phyloP scores from a whole-genome alignment of 2,797 vertebrate genomes.

The Poeciliopsis infans region DNA sequence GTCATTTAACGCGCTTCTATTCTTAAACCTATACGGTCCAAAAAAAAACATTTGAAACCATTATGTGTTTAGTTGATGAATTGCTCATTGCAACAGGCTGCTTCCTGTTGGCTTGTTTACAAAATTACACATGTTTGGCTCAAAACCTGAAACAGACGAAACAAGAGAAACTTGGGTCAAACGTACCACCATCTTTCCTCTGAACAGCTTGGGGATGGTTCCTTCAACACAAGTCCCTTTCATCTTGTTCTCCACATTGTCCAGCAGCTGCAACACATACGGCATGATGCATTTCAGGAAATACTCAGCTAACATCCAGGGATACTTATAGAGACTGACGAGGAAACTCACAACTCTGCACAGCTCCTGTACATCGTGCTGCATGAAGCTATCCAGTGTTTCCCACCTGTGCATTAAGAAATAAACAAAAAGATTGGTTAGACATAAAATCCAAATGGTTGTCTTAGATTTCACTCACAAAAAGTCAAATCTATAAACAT shows the following conservation, averaged over 20 bases:
- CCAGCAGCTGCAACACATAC: constrained; percentile 87
- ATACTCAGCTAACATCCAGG: neutral
- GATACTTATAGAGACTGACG: neutral
- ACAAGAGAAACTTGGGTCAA: neutral
- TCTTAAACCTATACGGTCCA: constrained; percentile 33
- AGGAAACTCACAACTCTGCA: constrained; percentile 96
- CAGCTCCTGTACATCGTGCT: constrained; percentile 97
- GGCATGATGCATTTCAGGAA: constrained; percentile 15
- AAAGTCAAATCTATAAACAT: neutral
- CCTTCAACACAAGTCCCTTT: constrained; percentile 99
- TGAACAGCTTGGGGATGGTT: constrained; percentile 98
- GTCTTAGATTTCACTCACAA: no score
- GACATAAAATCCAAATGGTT: neutral
- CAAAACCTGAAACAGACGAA: neutral
- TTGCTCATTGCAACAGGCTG: no score
- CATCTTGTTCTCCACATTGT: constrained; percentile 99
- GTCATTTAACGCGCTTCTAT: constrained; percentile 40
- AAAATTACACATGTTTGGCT: neutral
- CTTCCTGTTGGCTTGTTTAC: constrained; percentile 4
- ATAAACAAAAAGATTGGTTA: neutral
- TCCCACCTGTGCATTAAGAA: constrained; percentile 87
- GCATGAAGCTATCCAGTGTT: constrained; percentile 99
- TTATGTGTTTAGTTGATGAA: no score
- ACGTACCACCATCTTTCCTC: constrained; percentile 99
- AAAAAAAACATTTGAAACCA: constrained; percentile 16